These are phyloP conservation scores for Idaea straminata DNA, from an alignment of 2,888 invertebrate species.

Conservation along the genomic window DNA sequence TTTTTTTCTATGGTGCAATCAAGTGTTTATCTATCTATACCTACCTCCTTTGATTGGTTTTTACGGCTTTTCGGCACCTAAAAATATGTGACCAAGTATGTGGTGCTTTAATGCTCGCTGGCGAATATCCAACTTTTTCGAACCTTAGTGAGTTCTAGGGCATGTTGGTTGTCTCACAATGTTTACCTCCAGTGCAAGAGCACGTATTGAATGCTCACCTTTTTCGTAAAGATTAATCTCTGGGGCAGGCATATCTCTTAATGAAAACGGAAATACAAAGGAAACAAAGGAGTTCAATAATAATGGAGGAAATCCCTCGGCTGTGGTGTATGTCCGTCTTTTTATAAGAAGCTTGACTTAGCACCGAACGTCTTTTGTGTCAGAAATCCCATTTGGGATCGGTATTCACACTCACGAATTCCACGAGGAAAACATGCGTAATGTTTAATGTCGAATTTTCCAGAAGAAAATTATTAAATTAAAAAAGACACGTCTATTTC, in stretches of 20 bases:
- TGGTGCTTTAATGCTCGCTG: not conserved
- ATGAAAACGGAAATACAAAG: slow-evolving; percentile 15
- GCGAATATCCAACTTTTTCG: not conserved
- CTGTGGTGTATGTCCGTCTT: slow-evolving; percentile 17
- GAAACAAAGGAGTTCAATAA: slow-evolving; percentile 18
- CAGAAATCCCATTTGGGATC: slow-evolving; percentile 27
- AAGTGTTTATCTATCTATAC: no score
- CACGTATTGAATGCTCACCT: not conserved
- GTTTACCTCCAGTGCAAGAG: not conserved
- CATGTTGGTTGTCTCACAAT: not conserved
- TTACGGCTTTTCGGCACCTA: not conserved
- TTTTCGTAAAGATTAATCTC: not conserved
- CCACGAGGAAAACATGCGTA: slow-evolving; percentile 22
- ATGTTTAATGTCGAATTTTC: slow-evolving; percentile 18
- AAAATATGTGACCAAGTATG: not conserved
- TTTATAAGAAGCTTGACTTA: slow-evolving; percentile 28
- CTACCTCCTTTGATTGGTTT: not conserved
- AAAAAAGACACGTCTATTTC: not conserved
- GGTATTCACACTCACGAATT: slow-evolving; percentile 19
- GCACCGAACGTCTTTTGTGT: slow-evolving; percentile 24
- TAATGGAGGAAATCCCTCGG: slow-evolving; percentile 19
- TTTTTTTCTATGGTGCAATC: no score
- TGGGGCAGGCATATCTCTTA: slow-evolving; percentile 8
- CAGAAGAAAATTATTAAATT: not conserved
- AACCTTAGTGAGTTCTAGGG: not conserved